Evolutionary conservation across 2,888 invertebrate genomes (phyloP).

Genomic region (Seira ritae): DNA sequence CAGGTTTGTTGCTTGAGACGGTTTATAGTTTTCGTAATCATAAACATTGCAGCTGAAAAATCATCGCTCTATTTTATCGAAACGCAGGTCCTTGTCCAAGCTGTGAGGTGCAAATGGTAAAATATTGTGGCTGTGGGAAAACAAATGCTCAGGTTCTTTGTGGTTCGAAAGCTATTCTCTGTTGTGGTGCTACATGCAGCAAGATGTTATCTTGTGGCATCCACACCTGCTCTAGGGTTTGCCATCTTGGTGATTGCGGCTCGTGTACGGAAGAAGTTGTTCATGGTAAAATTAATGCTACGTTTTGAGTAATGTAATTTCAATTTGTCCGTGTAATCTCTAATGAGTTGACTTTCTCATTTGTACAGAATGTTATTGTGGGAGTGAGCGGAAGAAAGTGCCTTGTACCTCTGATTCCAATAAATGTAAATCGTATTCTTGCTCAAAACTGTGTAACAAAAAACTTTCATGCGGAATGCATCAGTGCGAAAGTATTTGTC

Average conservation of each 20-base stretch:
- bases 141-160: slow-evolving; percentile 84
- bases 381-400: slow-evolving; percentile 80
- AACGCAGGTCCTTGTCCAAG: slow-evolving; percentile 87
- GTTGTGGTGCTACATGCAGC: slow-evolving; percentile 85
- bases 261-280: slow-evolving; percentile 82
- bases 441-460: slow-evolving; percentile 78
- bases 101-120: slow-evolving; percentile 84
- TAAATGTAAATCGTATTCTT: slow-evolving; percentile 78
- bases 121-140: slow-evolving; percentile 87
- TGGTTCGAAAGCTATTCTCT: slow-evolving; percentile 82
- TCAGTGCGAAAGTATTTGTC: slow-evolving; percentile 82
- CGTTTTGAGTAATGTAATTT: not conserved
- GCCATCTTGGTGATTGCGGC: slow-evolving; percentile 88
- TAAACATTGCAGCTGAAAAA: no score
- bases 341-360: not conserved
- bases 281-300: slow-evolving; percentile 78
- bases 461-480: slow-evolving; percentile 79
- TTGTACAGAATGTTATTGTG: slow-evolving; percentile 83
- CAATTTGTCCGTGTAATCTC: not conserved
- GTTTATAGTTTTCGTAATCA: not conserved
- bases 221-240: slow-evolving; percentile 84
- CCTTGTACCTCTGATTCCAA: slow-evolving; percentile 80
- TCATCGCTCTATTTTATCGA: no score
- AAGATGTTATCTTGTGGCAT: slow-evolving; percentile 85
- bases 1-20: slow-evolving; percentile 77